Base-by-base conservation (phyloP, 1,140 invertebrate genomes). In the Polypedilum vanderplanki region DNA sequence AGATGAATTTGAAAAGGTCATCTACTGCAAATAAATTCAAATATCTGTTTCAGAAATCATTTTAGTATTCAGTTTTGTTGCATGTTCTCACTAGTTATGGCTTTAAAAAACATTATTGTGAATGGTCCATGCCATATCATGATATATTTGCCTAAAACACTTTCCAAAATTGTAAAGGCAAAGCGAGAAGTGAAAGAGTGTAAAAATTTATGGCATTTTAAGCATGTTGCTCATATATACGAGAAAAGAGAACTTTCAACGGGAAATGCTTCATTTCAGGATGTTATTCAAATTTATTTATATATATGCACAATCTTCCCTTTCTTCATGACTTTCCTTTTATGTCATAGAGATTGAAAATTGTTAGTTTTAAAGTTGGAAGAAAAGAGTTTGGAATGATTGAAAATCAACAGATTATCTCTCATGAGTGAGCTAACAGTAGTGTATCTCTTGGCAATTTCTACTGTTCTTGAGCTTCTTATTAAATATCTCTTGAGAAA, bases 241-340 rank as follows among this genome's bases (percentile, higher is more conserved):
- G 46, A 57, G n/a, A 15, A 10, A 57, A 15, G n/a, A 57, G 12
- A 57, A 12, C n/a, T 57, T n/a, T 57, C 46, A 57, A 57, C 46
- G 10, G 46, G n/a, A 57, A 57, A 57, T 57, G 46, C 46, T 57
- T 57, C 46, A 57, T 57, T 57, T 57, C 46, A 57, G 46, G 46
- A 57, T 57, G 46, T 57, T 57, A 57, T 57, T 57, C 46, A 57
- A 57, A 57, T 57, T n/a, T 12, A 57, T 12, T 57, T 57, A n/a
- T n/a, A 57, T 46, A 46, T 57, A 57, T 57, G 46, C n/a, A 57
- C 46, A n/a, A n/a, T 15, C 12, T 15, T 57, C 12, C 12, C 46
- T 57, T 57, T 57, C 12, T 15, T n/a, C n/a, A 57, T 8, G 41
- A 46, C 15, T 57, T 57, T 57, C 3, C 46, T 12, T 15, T 15